Percentiles rank a stretch among this genome's conserved stretches.
Conservation (phyloP, 2,888 invertebrate species). For the Cryptosula pallasiana region DNA sequence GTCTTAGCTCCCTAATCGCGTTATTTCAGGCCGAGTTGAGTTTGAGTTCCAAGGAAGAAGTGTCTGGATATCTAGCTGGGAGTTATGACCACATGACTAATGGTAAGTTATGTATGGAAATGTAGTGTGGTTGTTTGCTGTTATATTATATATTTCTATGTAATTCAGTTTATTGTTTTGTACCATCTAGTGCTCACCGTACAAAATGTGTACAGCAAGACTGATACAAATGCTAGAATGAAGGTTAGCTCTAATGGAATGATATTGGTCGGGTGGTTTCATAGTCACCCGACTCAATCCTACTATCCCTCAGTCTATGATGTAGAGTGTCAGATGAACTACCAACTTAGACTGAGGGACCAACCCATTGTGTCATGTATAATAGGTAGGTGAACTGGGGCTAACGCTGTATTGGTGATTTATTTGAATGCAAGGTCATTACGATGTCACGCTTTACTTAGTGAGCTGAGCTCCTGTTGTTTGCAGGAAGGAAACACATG, state of each 20-base stretch:
- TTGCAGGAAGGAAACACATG: conserved; percentile 1
- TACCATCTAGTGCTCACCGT: conserved; percentile 3
- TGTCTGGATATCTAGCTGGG: conserved; percentile 8
- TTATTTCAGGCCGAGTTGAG: neutral
- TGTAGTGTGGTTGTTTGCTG: no score
- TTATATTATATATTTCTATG: no score
- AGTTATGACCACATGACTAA: neutral
- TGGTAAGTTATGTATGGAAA: neutral
- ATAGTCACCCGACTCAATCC: conserved; percentile 74
- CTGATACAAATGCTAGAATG: neutral
- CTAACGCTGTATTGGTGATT: no score
- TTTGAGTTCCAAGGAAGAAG: neutral
- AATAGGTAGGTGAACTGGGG: neutral
- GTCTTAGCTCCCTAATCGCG: no score
- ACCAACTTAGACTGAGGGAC: conserved; percentile 79
- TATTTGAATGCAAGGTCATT: no score
- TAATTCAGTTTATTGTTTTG: no score
- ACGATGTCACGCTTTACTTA: no score
- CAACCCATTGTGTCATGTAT: conserved; percentile 16
- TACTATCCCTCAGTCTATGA: conserved; percentile 75
- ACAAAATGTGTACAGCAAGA: neutral
- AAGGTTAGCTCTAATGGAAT: conserved; percentile 57
- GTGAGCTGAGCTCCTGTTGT: no score
- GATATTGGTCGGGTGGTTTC: conserved; percentile 87
- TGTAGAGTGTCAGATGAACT: conserved; percentile 86